A percentile compares a stretch with the other conserved stretches of the same genome.
These are phyloP conservation scores for Chalcosyrphus nemorum DNA, from an alignment of 2,888 invertebrate genomes.

Conservation along the genomic window DNA sequence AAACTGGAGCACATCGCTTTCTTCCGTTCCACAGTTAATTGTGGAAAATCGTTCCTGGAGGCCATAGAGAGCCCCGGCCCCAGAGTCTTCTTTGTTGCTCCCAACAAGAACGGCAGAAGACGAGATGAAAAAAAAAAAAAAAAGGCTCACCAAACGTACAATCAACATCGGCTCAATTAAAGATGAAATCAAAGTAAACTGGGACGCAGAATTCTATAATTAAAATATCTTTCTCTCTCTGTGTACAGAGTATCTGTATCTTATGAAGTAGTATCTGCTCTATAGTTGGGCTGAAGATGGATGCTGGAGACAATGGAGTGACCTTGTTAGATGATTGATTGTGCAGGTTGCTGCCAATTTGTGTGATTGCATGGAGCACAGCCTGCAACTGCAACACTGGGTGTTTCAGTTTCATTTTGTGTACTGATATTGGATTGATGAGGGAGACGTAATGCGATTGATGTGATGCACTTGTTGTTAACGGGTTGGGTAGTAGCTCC, in stretches of 20 bases:
- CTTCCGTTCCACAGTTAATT: conserved; percentile 69
- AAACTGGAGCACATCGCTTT: conserved; percentile 71
- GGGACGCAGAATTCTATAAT: conserved; percentile 69
- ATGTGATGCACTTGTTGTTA: conserved; percentile 26
- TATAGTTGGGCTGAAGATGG: conserved; percentile 35
- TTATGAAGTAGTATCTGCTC: conserved; percentile 5
- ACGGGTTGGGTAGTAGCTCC: neutral
- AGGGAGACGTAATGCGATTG: conserved; percentile 18
- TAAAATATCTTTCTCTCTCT: conserved; percentile 55
- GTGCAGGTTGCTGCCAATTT: conserved; percentile 71
- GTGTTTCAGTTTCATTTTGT: conserved; percentile 42
- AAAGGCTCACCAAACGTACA: conserved; percentile 53
- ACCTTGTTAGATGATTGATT: conserved; percentile 73
- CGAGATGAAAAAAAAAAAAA: neutral
- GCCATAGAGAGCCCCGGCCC: conserved; percentile 28
- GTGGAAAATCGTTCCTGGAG: conserved; percentile 69
- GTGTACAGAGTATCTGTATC: conserved; percentile 5
- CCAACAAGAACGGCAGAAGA: conserved; percentile 3
- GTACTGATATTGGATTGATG: conserved; percentile 29
- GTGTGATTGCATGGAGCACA: conserved; percentile 59
- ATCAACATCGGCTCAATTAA: conserved; percentile 68
- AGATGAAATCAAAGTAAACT: conserved; percentile 69
- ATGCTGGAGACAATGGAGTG: conserved; percentile 61
- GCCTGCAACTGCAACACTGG: conserved; percentile 28
- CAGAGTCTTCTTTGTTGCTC: conserved; percentile 28